Conservation (phyloP, 2,113 vertebrate genomes). For the Chloroceryle aenea region DNA sequence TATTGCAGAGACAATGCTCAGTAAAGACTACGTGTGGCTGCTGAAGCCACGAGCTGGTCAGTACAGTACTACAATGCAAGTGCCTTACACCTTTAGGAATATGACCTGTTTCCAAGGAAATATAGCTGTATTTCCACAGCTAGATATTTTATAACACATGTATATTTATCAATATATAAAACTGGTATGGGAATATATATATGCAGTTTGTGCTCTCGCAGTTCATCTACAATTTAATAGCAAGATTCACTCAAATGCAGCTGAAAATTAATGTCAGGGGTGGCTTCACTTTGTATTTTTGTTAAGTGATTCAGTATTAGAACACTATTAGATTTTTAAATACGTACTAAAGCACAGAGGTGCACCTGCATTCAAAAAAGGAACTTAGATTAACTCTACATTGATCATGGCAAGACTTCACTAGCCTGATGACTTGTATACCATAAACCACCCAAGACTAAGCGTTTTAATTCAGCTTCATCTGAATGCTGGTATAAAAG, state of each 20-base stretch:
- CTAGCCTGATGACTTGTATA: slow-evolving; percentile 19
- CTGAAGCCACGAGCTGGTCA: not conserved
- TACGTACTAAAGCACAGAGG: not conserved
- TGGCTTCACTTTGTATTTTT: slow-evolving; percentile 21
- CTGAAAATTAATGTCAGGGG: not conserved
- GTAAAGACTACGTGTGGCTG: not conserved
- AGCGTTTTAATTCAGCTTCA: slow-evolving; percentile 76
- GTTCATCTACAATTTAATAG: slow-evolving; percentile 1
- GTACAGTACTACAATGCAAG: not conserved
- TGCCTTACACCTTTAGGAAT: not conserved
- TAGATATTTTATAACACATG: not conserved
- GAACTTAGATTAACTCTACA: slow-evolving; percentile 47
- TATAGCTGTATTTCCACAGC: not conserved
- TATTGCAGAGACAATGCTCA: slow-evolving; percentile 33
- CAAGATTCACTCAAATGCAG: slow-evolving; percentile 5
- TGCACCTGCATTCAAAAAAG: slow-evolving; percentile 23
- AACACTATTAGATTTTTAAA: slow-evolving; percentile 45
- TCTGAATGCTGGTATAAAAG: slow-evolving; percentile 81
- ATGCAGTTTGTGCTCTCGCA: not conserved
- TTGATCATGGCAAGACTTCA: slow-evolving; percentile 39
- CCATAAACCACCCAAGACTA: slow-evolving; percentile 72
- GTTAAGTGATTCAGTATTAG: slow-evolving; percentile 9
- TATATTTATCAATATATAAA: not conserved
- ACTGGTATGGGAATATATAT: not conserved
- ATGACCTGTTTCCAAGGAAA: not conserved